Conservation (phyloP, 2,888 invertebrate genomes). For the Piscicola geometra region DNA sequence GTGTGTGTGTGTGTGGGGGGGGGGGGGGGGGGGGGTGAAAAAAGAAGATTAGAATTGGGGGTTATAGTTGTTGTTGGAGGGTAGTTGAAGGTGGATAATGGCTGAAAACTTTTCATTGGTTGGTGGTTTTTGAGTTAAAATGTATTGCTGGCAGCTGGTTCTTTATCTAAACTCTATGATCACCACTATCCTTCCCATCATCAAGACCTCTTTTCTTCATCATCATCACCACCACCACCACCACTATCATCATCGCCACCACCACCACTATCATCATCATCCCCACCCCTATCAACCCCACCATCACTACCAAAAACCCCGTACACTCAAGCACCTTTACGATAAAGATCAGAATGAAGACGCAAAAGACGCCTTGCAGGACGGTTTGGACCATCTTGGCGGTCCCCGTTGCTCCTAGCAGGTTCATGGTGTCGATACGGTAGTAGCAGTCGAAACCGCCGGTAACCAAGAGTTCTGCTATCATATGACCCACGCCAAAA, state of each 20-base stretch:
- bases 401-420: slow-evolving; percentile 47
- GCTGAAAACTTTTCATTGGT: too few species aligned
- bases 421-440: slow-evolving; percentile 53
- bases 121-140: too few species aligned
- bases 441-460: slow-evolving; percentile 51
- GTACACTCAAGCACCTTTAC: slow-evolving; percentile 41
- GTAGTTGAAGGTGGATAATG: too few species aligned
- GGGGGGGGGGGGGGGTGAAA: too few species aligned
- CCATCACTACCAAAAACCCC: background rate
- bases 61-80: too few species aligned
- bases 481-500: slow-evolving; percentile 51
- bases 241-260: slow-evolving; percentile 20
- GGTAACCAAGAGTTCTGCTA: slow-evolving; percentile 52
- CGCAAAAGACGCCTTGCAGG: slow-evolving; percentile 43
- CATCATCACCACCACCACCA: slow-evolving; percentile 16
- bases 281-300: background rate
- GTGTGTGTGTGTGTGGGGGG: too few species aligned
- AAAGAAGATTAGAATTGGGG: too few species aligned
- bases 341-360: slow-evolving; percentile 54
- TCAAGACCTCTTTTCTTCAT: background rate
- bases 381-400: slow-evolving; percentile 38
- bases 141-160: too few species aligned
- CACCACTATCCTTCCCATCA: background rate
- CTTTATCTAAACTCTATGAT: too few species aligned
- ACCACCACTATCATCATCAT: background rate